Conservation (phyloP, 2,888 invertebrate genomes). For the Cantharis rufa region DNA sequence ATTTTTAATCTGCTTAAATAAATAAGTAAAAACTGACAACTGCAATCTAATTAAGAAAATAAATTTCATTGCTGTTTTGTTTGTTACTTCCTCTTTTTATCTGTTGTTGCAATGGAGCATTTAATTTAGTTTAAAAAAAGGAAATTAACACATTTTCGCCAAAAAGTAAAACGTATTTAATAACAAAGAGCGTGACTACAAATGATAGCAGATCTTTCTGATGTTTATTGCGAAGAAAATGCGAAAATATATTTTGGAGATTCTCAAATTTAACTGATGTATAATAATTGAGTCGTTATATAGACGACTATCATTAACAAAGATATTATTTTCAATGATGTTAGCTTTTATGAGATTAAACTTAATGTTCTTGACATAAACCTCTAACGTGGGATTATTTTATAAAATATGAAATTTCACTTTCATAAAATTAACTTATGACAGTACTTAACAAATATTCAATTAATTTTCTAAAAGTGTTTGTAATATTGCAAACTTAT, state of each 20-base stretch:
- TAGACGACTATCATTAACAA: conserved; percentile 19
- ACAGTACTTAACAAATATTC: neutral
- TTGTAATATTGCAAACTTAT: neutral
- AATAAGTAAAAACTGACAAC: conserved; percentile 16
- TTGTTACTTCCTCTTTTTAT: conserved; percentile 16
- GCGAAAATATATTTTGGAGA: conserved; percentile 9
- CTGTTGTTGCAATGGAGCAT: conserved; percentile 10
- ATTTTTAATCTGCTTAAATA: conserved; percentile 14
- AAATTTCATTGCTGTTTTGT: conserved; percentile 22
- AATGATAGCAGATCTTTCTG: conserved; percentile 8
- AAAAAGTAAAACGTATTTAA: conserved; percentile 19
- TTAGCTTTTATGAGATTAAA: conserved; percentile 25
- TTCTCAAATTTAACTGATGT: conserved; percentile 20
- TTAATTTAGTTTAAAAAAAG: conserved; percentile 25
- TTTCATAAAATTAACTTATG: conserved; percentile 2
- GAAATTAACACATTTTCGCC: conserved; percentile 20
- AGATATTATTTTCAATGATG: conserved; percentile 27
- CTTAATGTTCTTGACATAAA: conserved; percentile 25
- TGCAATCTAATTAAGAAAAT: conserved; percentile 25
- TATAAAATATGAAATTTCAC: conserved; percentile 1
- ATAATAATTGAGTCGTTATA: conserved; percentile 26
- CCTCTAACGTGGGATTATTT: conserved; percentile 13
- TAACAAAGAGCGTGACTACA: conserved; percentile 13
- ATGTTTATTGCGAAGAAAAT: conserved; percentile 6
- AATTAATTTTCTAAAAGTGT: neutral